Evolutionary conservation across 2,113 vertebrate genomes (phyloP).

Genomic region (Dunckerocampus dactyliophorus): DNA sequence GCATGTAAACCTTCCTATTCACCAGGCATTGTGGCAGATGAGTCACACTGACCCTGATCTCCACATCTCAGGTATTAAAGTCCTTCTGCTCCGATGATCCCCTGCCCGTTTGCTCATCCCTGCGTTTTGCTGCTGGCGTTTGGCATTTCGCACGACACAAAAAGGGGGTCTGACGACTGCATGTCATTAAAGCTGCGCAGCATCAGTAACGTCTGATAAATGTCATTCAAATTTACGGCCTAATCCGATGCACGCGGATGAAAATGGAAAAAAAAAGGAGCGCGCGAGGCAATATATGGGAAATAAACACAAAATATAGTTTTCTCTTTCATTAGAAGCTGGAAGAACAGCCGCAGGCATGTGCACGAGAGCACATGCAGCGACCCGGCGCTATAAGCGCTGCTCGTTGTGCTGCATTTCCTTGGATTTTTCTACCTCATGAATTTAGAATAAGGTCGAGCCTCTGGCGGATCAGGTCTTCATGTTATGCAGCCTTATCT

Average conservation of each 20-base stretch:
- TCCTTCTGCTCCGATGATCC: background rate
- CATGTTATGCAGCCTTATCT: background rate
- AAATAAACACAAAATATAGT: conserved; percentile 31
- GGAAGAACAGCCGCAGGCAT: conserved; percentile 34
- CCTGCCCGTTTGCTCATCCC: background rate
- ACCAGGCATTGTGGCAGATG: background rate
- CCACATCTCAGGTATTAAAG: background rate
- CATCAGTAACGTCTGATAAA: background rate
- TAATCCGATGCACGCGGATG: background rate
- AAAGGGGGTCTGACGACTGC: background rate
- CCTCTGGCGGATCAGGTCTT: conserved; percentile 20
- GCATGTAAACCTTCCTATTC: background rate
- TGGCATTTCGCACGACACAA: background rate
- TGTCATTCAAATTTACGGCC: background rate
- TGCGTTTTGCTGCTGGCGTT: background rate
- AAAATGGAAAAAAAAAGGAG: background rate
- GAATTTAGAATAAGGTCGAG: conserved; percentile 35
- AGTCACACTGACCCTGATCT: background rate
- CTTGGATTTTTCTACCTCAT: conserved; percentile 38
- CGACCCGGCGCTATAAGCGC: too few relatives aligned
- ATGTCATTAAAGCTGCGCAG: background rate
- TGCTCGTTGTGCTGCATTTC: conserved; percentile 33
- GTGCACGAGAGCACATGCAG: conserved; percentile 9
- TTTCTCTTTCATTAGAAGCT: conserved; percentile 37
- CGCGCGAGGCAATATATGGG: background rate